Base-by-base conservation (phyloP, 2,888 invertebrate genomes). In the Eledona agricola region DNA sequence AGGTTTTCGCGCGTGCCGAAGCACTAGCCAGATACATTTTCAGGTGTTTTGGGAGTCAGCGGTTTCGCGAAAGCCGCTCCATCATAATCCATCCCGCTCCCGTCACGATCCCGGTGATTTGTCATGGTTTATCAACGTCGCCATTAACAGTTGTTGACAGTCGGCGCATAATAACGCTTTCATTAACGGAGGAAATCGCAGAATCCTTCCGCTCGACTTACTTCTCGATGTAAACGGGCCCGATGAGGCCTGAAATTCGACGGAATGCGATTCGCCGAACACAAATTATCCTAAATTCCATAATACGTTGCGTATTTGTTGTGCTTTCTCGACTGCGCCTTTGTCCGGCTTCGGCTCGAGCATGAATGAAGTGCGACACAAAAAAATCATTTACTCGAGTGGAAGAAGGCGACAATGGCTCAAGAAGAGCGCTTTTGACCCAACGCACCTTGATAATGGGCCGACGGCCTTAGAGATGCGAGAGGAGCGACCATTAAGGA, bases 321-420 rank as follows among this genome's bases (percentile, higher is more conserved):
- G 42, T 26, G 40, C 32, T 25, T 42, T 49, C 43, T 50, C 16
- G 29, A 50, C 42, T 38, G 13, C 25, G 5, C 26, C 9, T 17
- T 40, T 23, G 17, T 42, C 29, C 9, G 32, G 17, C 25, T 6
- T 12, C 34, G 26, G 15, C 16, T 25, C n/a, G 23, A 28, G 42
- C 28, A 45, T 55, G 17, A 55, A 55, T 55, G 55, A 55, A 55
- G 35, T 50, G 31, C 29, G 29, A 35, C 37, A 55, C 55, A 55
- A 55, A 50, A 31, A 45, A 31, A 50, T 55, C 55, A 55, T 55
- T 55, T 55, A 55, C 55, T 55, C 55, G 19, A 55, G 55, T 55
- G 55, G 55, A 55, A 55, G 49, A 55, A 50, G 25, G 12, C 17
- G 43, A 45, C 45, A 45, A 45, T 22, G 45, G 10, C 13, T 23